phyloP scores from a whole-genome alignment of 2,797 vertebrate genomes.

The Gymnocypris eckloni region DNA sequence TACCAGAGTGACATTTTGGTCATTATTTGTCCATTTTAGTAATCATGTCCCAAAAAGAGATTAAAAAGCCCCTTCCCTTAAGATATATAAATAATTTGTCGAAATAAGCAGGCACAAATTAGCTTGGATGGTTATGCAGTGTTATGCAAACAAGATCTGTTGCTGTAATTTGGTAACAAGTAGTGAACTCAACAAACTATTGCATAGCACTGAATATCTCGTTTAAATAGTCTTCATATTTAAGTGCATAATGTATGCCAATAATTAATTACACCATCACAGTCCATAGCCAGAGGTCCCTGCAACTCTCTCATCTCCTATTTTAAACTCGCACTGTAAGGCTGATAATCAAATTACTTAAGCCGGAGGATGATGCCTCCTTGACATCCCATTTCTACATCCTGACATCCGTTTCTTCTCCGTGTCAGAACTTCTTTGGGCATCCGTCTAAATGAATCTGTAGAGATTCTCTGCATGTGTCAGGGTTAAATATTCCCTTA shows the following conservation, averaged over 20 bases:
- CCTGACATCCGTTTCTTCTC: conserved; percentile 26
- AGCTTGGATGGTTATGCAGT: conserved; percentile 5
- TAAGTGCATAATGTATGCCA: background rate
- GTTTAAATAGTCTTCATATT: background rate
- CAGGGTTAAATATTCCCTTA: conserved; percentile 57
- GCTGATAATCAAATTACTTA: conserved; percentile 53
- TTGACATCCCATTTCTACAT: conserved; percentile 41
- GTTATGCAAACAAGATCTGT: background rate
- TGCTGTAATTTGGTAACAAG: background rate
- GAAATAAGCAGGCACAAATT: background rate
- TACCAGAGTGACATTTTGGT: background rate
- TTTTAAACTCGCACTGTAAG: conserved; percentile 30
- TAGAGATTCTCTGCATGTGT: conserved; percentile 34
- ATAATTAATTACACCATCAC: conserved; percentile 33
- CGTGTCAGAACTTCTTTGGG: conserved; percentile 54
- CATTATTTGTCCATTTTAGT: background rate
- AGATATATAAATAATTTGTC: background rate
- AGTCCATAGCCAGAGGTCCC: conserved; percentile 31
- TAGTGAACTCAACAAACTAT: conserved; percentile 2
- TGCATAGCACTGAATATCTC: background rate
- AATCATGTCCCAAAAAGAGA: background rate
- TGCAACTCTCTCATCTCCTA: conserved; percentile 16
- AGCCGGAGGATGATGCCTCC: conserved; percentile 51
- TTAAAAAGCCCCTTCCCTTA: background rate
- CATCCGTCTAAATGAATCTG: conserved; percentile 44